Conservation (phyloP, 2,797 vertebrate genomes). For the Pseudochirops corinnae region DNA sequence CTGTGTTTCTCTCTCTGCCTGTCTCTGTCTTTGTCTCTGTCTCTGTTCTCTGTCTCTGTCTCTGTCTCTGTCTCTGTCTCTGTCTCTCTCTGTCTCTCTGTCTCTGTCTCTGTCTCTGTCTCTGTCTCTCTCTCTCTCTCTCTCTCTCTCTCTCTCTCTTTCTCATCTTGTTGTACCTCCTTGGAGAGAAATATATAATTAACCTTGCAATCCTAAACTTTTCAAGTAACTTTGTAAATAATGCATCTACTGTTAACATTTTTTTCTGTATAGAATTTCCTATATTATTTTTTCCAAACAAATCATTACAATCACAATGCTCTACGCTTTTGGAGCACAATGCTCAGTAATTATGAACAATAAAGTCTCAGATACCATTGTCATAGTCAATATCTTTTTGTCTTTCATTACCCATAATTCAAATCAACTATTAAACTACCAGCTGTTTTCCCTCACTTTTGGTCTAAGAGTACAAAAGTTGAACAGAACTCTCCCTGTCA, state of each 20-base stretch:
- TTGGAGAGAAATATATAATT: not conserved
- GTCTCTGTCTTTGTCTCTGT: fast-evolving
- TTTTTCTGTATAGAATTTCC: not conserved
- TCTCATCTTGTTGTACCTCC: not conserved
- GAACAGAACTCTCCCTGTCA: not conserved
- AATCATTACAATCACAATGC: not conserved
- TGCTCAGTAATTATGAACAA: not conserved
- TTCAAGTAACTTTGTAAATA: not conserved
- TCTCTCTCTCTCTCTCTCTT: not conserved
- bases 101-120: not conserved
- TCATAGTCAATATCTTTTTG: not conserved
- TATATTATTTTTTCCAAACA: not conserved
- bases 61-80: not conserved
- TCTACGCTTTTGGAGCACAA: not conserved
- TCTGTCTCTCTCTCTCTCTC: not conserved
- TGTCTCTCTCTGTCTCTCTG: not conserved
- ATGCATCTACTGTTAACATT: not conserved
- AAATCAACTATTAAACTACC: not conserved
- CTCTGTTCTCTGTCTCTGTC: not conserved
- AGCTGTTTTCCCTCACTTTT: not conserved
- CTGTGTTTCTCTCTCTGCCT: not conserved
- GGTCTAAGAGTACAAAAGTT: not conserved
- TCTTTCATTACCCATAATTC: not conserved
- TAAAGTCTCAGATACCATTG: not conserved
- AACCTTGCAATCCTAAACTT: not conserved